A percentile compares a stretch with the other conserved stretches of the same genome.
Conservation (phyloP, 2,797 vertebrate species). For the Gastrophryne carolinensis region DNA sequence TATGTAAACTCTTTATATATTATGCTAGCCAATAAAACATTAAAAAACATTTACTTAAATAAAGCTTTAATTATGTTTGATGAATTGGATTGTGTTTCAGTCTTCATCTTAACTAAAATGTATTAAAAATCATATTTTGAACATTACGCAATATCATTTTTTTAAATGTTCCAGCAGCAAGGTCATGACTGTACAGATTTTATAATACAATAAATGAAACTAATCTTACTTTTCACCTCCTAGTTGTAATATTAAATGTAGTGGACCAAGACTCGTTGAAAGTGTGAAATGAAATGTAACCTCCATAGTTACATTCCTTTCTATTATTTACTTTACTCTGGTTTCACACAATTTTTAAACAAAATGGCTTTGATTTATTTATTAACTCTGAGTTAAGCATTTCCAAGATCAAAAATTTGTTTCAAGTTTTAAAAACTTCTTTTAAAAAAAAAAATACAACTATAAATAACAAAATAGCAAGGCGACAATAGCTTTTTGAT, state of each 20-base stretch:
- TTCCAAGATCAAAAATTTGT: background rate
- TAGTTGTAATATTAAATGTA: background rate
- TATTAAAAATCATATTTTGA: slow-evolving; percentile 29
- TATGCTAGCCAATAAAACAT: slow-evolving; percentile 36
- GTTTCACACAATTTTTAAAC: background rate
- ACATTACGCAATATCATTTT: slow-evolving; percentile 14
- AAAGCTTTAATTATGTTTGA: slow-evolving; percentile 20
- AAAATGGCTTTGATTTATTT: background rate
- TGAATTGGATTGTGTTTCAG: slow-evolving; percentile 15
- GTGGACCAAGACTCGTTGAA: background rate
- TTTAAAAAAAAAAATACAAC: too few relatives aligned
- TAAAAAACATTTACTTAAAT: slow-evolving; percentile 46
- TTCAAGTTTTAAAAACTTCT: too few relatives aligned
- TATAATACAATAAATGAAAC: slow-evolving; percentile 18
- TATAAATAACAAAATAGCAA: too few relatives aligned
- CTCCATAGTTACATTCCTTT: background rate
- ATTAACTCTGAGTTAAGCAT: background rate
- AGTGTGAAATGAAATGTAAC: background rate
- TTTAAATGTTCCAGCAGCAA: slow-evolving; percentile 4
- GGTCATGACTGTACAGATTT: slow-evolving; percentile 1
- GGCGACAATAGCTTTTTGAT: too few relatives aligned
- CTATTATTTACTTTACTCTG: background rate
- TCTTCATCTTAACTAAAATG: slow-evolving; percentile 24
- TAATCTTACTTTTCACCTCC: slow-evolving; percentile 24
- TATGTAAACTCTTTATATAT: slow-evolving; percentile 22